Conservation (phyloP, 2,797 vertebrate species). For the Menidia menidia region DNA sequence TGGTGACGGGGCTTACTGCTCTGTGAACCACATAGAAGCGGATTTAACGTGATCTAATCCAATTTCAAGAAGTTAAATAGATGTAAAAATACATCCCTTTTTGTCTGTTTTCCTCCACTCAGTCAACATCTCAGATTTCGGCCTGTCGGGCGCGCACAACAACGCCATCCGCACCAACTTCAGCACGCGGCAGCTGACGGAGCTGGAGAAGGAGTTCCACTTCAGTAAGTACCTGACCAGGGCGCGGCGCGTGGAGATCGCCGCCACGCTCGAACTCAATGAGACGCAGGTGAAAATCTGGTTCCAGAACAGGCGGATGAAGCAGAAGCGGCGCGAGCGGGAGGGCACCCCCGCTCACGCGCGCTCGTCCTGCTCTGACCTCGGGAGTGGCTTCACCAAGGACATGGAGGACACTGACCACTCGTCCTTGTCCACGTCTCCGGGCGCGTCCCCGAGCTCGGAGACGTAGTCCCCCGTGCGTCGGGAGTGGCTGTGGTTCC, state of each 20-base stretch:
- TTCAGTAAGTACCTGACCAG: conserved; percentile 97
- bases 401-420: conserved; percentile 88
- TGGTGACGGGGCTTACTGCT: no score
- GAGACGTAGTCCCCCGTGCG: conserved; percentile 78
- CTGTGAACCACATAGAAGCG: no score
- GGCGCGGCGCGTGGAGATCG: conserved; percentile 94
- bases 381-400: conserved; percentile 70
- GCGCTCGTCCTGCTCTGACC: conserved; percentile 69
- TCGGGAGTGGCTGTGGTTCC: no score
- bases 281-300: conserved; percentile 97
- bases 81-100: no score
- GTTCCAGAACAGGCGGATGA: conserved; percentile 98
- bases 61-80: no score
- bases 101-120: neutral
- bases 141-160: conserved; percentile 81
- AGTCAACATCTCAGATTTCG: conserved; percentile 89
- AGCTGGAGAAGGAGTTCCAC: conserved; percentile 98
- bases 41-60: no score
- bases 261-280: conserved; percentile 88
- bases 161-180: conserved; percentile 94
- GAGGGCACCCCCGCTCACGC: conserved; percentile 87
- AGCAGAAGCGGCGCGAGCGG: conserved; percentile 93
- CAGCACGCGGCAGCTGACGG: conserved; percentile 95
- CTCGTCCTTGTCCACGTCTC: conserved; percentile 84
- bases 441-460: conserved; percentile 91